These are phyloP conservation scores for Pogonocichla stellata DNA, from an alignment of 2,113 vertebrate species.

Conservation along the genomic window DNA sequence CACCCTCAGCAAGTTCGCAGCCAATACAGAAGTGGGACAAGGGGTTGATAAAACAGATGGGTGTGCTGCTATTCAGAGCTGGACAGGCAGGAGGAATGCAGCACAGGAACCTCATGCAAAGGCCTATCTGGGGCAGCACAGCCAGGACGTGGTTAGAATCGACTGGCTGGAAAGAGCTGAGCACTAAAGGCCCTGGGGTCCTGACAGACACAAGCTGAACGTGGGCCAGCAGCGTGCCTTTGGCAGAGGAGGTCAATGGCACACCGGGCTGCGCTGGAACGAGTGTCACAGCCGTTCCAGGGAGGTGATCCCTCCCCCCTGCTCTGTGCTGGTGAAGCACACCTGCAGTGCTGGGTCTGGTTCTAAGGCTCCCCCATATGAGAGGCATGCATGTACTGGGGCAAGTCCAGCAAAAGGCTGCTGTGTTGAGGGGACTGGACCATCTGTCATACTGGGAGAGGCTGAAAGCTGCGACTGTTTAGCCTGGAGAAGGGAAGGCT, in stretches of 20 bases:
- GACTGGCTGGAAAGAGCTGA: neutral
- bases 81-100: neutral
- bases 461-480: neutral
- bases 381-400: neutral
- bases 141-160: fast-evolving
- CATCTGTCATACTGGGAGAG: neutral
- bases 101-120: neutral
- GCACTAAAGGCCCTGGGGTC: neutral
- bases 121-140: neutral
- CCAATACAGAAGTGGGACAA: neutral
- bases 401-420: neutral
- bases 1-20: neutral
- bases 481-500: conserved; percentile 11
- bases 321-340: neutral
- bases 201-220: neutral
- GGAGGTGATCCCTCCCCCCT: neutral
- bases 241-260: neutral
- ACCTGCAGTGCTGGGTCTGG: neutral
- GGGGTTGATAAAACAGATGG: neutral
- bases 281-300: fast-evolving
- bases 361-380: neutral
- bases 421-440: neutral
- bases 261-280: neutral
- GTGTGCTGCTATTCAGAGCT: neutral
- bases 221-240: neutral